phyloP scores from a whole-genome alignment of 2,888 invertebrate genomes.

The Polymixis flavicincta region DNA sequence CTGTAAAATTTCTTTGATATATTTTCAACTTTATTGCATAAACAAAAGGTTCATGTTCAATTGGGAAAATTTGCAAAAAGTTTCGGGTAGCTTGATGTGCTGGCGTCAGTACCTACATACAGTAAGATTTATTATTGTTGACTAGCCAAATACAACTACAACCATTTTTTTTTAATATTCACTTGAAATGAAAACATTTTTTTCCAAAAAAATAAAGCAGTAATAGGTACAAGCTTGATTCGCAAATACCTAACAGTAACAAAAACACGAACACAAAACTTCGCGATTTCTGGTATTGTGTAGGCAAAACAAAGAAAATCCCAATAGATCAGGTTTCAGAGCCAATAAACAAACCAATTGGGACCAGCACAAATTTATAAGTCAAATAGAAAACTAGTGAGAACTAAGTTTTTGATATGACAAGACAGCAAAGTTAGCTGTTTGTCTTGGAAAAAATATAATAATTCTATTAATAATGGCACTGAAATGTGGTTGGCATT shows the following conservation, averaged over 20 bases:
- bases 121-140: too few species aligned
- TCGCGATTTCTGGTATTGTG: neutral
- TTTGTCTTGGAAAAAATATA: constrained; percentile 28
- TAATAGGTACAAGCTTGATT: neutral
- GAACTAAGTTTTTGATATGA: constrained; percentile 33
- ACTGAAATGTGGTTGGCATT: too few species aligned
- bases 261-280: neutral
- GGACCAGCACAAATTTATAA: constrained; percentile 45
- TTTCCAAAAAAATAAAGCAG: too few species aligned
- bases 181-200: too few species aligned
- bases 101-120: too few species aligned
- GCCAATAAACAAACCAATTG: constrained; percentile 37
- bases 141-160: too few species aligned
- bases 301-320: constrained; percentile 42
- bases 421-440: constrained; percentile 19
- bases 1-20: too few species aligned
- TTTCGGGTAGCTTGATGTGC: too few species aligned
- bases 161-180: too few species aligned
- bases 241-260: neutral
- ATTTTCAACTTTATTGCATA: too few species aligned
- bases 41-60: too few species aligned
- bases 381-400: constrained; percentile 38
- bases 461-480: constrained; percentile 9
- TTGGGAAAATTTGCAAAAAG: too few species aligned
- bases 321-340: constrained; percentile 40